Evolutionary conservation across 2,113 vertebrate species (phyloP).

Genomic region (Oncorhynchus masou): DNA sequence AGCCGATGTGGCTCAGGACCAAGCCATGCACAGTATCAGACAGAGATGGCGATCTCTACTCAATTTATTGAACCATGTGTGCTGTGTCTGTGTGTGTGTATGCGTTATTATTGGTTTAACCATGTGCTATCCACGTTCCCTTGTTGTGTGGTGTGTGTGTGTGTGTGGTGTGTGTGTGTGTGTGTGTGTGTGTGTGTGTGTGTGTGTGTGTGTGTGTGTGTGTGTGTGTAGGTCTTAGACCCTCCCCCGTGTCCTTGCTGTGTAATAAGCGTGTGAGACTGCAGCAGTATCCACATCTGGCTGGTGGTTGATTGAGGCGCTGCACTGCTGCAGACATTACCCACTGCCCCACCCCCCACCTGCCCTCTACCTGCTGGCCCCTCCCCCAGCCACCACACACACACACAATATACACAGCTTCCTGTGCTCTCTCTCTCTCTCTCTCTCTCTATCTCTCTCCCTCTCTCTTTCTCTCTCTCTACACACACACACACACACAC

Average conservation of each 20-base stretch:
- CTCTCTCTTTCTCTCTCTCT: not conserved
- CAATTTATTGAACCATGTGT: slow-evolving; percentile 12
- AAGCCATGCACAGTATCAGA: not conserved
- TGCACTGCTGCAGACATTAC: slow-evolving; percentile 52
- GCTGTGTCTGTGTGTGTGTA: not conserved
- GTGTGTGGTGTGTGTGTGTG: too few species aligned
- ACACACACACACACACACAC: not conserved
- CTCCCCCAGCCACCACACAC: slow-evolving; percentile 26
- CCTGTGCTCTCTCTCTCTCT: too few species aligned
- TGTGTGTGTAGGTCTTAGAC: not conserved
- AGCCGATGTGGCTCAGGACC: not conserved
- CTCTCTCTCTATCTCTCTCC: too few species aligned
- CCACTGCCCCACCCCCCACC: slow-evolving; percentile 53
- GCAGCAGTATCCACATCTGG: slow-evolving; percentile 57
- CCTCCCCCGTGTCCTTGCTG: slow-evolving; percentile 43
- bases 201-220: too few species aligned
- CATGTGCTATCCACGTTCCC: too few species aligned
- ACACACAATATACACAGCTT: too few species aligned
- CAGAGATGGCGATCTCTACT: not conserved
- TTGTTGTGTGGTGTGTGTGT: too few species aligned
- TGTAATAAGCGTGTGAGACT: slow-evolving; percentile 52
- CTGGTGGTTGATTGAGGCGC: slow-evolving; percentile 39
- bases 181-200: too few species aligned
- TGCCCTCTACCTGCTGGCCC: slow-evolving; percentile 30
- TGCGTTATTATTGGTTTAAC: too few species aligned